These are phyloP conservation scores for Bombus consobrinus DNA, from an alignment of 1,140 invertebrate species.

Conservation along the genomic window DNA sequence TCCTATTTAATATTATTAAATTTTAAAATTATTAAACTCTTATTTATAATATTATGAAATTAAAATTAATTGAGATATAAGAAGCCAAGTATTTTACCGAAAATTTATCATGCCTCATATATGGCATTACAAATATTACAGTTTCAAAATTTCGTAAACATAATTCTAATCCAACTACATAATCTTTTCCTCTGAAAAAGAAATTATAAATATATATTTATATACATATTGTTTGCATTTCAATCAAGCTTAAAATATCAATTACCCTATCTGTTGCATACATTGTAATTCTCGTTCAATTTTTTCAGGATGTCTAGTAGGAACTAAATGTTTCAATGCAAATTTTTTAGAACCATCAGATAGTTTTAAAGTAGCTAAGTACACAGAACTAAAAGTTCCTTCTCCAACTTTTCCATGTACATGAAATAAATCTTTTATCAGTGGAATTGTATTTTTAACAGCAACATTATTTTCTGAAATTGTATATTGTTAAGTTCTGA, in stretches of 20 bases:
- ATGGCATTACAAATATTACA: conserved; percentile 95
- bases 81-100: conserved; percentile 84
- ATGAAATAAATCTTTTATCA: conserved; percentile 86
- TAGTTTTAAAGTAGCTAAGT: conserved; percentile 87
- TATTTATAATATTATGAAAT: not conserved
- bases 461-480: conserved; percentile 54
- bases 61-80: conserved; percentile 3
- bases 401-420: conserved; percentile 89
- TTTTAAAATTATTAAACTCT: not conserved
- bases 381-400: conserved; percentile 93
- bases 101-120: conserved; percentile 92
- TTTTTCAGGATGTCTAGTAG: conserved; percentile 90
- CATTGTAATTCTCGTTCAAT: conserved; percentile 91
- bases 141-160: conserved; percentile 91
- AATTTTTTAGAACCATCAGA: conserved; percentile 84
- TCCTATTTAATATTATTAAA: conserved; percentile 84
- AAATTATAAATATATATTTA: not conserved
- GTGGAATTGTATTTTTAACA: conserved; percentile 81
- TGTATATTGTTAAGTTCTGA: not conserved
- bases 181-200: conserved; percentile 88
- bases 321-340: conserved; percentile 92
- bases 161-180: conserved; percentile 92
- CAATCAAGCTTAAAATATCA: conserved; percentile 2
- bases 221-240: conserved; percentile 16
- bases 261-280: conserved; percentile 91